Evolutionary conservation across 2,888 invertebrate genomes (phyloP).

Genomic region (Melieria picta): DNA sequence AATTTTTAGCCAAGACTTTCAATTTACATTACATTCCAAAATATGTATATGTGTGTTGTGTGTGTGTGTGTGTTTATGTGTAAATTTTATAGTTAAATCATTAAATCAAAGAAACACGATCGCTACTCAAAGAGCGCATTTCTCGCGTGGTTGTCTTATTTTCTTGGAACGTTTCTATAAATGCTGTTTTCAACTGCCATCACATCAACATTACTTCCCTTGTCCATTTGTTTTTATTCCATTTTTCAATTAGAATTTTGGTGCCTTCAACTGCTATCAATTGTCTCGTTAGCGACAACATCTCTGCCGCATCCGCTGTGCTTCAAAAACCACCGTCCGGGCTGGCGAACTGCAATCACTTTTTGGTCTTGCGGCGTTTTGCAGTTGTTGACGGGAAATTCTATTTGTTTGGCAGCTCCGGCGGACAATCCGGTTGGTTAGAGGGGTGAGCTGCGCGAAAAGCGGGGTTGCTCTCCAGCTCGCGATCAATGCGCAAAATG

Average conservation of each 20-base stretch:
- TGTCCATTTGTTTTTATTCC: slow-evolving; percentile 13
- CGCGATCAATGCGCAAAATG: slow-evolving; percentile 86
- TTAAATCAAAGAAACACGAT: not conserved
- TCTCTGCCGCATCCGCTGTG: slow-evolving; percentile 28
- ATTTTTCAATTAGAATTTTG: slow-evolving; percentile 24
- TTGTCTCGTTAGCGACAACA: slow-evolving; percentile 16
- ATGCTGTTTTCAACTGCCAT: slow-evolving; percentile 60
- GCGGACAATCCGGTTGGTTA: slow-evolving; percentile 94
- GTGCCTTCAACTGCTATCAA: slow-evolving; percentile 12
- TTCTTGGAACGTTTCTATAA: slow-evolving; percentile 39
- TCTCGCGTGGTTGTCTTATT: not conserved
- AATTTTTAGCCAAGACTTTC: slow-evolving; percentile 29
- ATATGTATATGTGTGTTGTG: no score
- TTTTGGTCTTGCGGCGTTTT: slow-evolving; percentile 62
- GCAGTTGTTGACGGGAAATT: slow-evolving; percentile 63
- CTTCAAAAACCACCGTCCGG: no score
- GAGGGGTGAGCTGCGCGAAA: slow-evolving; percentile 92
- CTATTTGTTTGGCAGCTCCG: slow-evolving; percentile 81
- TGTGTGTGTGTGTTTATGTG: no score
- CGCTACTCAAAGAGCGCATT: slow-evolving; percentile 1
- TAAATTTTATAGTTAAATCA: not conserved
- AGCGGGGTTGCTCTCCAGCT: slow-evolving; percentile 87
- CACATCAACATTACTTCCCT: slow-evolving; percentile 32
- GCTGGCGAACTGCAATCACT: slow-evolving; percentile 56
- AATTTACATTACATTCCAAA: slow-evolving; percentile 19